phyloP scores from a whole-genome alignment of 2,888 invertebrate species.

The Eurois occulta region DNA sequence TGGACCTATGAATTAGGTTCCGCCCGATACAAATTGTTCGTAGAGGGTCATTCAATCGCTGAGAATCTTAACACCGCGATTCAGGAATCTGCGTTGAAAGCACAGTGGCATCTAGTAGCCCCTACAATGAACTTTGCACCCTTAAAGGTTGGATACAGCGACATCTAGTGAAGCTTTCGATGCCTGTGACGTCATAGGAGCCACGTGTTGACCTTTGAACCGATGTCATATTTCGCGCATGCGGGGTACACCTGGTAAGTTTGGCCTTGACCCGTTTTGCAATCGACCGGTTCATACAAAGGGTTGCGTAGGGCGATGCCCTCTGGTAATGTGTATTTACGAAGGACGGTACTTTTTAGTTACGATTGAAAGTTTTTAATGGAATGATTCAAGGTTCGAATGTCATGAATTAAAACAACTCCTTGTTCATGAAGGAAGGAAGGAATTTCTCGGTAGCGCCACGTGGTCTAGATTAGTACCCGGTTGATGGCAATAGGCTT shows the following conservation, averaged over 20 bases:
- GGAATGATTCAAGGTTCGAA: neutral
- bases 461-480: no score
- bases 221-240: constrained; percentile 7
- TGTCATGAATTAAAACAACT: no score
- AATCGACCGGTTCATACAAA: neutral
- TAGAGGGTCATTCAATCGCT: constrained; percentile 39
- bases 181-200: neutral
- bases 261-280: constrained; percentile 29
- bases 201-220: constrained; percentile 21
- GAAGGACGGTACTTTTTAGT: constrained; percentile 7
- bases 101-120: constrained; percentile 54
- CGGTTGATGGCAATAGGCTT: no score
- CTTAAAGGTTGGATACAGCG: neutral
- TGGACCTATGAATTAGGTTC: constrained; percentile 69
- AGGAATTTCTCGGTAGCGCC: no score
- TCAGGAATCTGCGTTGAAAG: constrained; percentile 32
- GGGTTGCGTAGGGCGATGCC: neutral
- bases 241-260: neutral
- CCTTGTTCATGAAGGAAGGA: neutral
- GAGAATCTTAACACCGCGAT: constrained; percentile 12
- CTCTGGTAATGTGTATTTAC: neutral
- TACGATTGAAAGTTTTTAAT: neutral
- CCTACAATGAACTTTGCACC: neutral
- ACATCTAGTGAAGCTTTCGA: constrained; percentile 5
- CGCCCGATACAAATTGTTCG: neutral